phyloP scores from a whole-genome alignment of 2,113 vertebrate genomes.

The Hyperoodon ampullatus region DNA sequence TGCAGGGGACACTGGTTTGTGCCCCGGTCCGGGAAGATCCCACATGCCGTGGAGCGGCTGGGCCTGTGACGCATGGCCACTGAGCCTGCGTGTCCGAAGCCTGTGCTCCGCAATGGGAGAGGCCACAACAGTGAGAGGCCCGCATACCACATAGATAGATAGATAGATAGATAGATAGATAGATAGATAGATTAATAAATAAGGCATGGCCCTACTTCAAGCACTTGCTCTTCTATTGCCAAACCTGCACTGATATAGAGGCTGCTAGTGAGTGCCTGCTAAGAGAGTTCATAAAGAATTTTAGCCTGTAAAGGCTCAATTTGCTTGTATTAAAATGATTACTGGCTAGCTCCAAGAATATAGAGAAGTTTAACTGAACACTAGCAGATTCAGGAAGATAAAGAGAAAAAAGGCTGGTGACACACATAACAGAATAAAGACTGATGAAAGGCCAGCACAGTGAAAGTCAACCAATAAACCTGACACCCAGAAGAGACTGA shows the following conservation, averaged over 20 bases:
- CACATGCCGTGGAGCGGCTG: too few relatives aligned
- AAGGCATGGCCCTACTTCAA: neutral
- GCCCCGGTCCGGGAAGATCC: too few relatives aligned
- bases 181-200: neutral
- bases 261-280: neutral
- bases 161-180: too few relatives aligned
- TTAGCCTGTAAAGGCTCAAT: neutral
- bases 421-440: neutral
- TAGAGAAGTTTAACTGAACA: neutral
- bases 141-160: accelerated
- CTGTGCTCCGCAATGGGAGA: too few relatives aligned
- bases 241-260: too few relatives aligned
- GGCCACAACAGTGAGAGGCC: too few relatives aligned
- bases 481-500: neutral
- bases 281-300: neutral
- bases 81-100: too few relatives aligned
- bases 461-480: neutral
- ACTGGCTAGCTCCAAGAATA: neutral
- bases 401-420: neutral
- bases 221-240: neutral
- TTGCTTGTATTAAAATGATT: neutral
- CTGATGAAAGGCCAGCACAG: neutral
- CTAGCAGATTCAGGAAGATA: neutral
- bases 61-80: too few relatives aligned
- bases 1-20: too few relatives aligned